Percentiles rank a stretch among this genome's conserved stretches.
phyloP scores from a whole-genome alignment of 2,888 invertebrate species.

The Nephrotoma guestfalica region DNA sequence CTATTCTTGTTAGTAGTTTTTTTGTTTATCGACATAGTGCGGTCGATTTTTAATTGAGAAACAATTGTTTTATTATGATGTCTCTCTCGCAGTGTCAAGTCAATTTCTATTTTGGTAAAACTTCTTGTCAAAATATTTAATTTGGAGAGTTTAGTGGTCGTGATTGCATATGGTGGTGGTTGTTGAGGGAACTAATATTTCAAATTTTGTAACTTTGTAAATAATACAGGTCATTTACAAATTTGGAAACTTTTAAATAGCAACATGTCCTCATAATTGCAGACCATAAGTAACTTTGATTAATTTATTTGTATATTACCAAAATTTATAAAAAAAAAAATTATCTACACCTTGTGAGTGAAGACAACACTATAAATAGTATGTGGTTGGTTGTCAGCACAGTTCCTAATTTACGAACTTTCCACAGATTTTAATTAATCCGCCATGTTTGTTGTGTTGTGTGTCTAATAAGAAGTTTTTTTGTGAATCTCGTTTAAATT shows the following conservation, averaged over 20 bases:
- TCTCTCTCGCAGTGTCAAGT: not conserved
- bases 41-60: not conserved
- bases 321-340: too few species aligned
- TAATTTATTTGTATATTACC: too few species aligned
- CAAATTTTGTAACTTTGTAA: not conserved
- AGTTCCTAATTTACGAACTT: not conserved
- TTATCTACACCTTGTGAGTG: too few species aligned
- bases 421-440: not conserved
- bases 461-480: not conserved
- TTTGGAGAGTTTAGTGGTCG: not conserved
- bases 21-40: not conserved
- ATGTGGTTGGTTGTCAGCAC: not conserved
- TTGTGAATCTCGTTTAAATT: not conserved
- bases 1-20: not conserved
- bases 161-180: not conserved
- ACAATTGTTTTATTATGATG: not conserved
- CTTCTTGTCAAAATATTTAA: not conserved
- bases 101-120: not conserved
- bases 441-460: constrained; percentile 3
- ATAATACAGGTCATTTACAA: too few species aligned
- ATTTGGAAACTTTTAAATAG: too few species aligned
- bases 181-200: not conserved
- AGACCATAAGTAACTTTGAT: too few species aligned
- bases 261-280: too few species aligned
- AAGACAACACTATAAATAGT: too few species aligned